These are phyloP conservation scores for Epicauta chinensis DNA, from an alignment of 1,140 invertebrate genomes.

Conservation along the genomic window DNA sequence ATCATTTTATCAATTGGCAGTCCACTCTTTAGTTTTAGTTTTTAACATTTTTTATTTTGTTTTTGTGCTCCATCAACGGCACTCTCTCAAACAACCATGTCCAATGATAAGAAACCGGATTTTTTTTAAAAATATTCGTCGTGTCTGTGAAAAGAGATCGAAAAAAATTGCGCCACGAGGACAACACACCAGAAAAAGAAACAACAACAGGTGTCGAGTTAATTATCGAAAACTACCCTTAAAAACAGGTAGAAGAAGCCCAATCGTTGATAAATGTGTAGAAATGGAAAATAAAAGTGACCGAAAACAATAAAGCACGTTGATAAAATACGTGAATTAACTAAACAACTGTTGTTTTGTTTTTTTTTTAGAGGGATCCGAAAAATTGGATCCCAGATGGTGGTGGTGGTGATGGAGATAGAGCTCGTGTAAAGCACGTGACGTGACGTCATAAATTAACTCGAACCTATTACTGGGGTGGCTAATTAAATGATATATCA, in stretches of 20 bases:
- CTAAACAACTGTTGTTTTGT: slow-evolving; percentile 5
- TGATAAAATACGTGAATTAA: slow-evolving; percentile 12
- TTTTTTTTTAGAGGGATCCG: background rate
- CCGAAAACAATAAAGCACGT: slow-evolving; percentile 30
- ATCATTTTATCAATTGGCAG: too few species aligned
- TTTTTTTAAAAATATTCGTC: too few species aligned
- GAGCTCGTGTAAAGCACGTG: slow-evolving; percentile 34
- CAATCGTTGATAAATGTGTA: slow-evolving; percentile 9
- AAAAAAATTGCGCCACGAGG: too few species aligned
- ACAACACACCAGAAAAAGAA: too few species aligned
- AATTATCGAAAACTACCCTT: too few species aligned
- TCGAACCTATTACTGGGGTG: slow-evolving; percentile 29
- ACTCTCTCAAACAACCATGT: too few species aligned
- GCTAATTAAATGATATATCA: slow-evolving; percentile 36
- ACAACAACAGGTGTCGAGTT: too few species aligned
- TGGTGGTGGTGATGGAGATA: background rate
- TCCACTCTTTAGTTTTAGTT: too few species aligned
- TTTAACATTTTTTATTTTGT: too few species aligned
- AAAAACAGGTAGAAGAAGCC: background rate
- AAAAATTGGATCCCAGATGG: slow-evolving; percentile 37
- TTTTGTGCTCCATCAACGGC: too few species aligned
- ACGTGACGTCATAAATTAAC: slow-evolving; percentile 34
- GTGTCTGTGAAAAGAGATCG: too few species aligned
- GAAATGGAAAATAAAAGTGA: slow-evolving; percentile 17
- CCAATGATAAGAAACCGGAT: too few species aligned